Evolutionary conservation across 2,797 vertebrate species (phyloP), one percentile per base, ranked within the genome.

Genomic region (Malacoctenus gilli): DNA sequence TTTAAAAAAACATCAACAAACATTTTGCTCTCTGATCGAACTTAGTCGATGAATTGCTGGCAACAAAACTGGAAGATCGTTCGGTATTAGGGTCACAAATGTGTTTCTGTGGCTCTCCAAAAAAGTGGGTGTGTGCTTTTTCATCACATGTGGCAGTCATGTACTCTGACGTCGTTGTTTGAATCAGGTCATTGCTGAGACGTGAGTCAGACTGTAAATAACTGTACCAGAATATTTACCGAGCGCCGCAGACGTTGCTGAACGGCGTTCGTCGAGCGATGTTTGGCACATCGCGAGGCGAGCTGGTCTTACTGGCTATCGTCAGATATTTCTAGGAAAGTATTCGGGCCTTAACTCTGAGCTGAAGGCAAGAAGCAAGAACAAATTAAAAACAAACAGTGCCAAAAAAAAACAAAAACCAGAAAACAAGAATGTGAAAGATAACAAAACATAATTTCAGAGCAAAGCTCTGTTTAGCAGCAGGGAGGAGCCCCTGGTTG

Each of bases 331-430:
- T 58, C 42, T 44, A 14, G 18, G 31, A 52, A 59, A 68, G 20
- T 31, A 23, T 67, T 61, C 48, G 46, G 63, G 49, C 35, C 51
- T 78, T 69, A 59, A 58, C 40, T 25, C 31, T 10, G 6, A 66
- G 58, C 63, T 53, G 37, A 57, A 23, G 32, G 31, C 35, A 51
- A 59, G 20, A 52, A 18, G 42, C 40, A 32, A 38, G 47, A 28
- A 43, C 15, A 63, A 68, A 75, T 79, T 51, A 68, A 77, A 79
- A 79, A 64, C 37, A 77, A 79, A 83, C 70, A 77, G 30, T 6
- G 44, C 32, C 46, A 66, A n/a, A n/a, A n/a, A n/a, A n/a, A n/a
- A n/a, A n/a, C n/a, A n/a, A n/a, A n/a, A n/a, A n/a, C n/a, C n/a
- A n/a, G n/a, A n/a, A 56, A 59, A 63, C 32, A 47, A 67, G 72